A percentile compares a stretch with the other conserved stretches of the same genome.
Conservation (phyloP, 2,113 vertebrate genomes). For the Agelaius tricolor region DNA sequence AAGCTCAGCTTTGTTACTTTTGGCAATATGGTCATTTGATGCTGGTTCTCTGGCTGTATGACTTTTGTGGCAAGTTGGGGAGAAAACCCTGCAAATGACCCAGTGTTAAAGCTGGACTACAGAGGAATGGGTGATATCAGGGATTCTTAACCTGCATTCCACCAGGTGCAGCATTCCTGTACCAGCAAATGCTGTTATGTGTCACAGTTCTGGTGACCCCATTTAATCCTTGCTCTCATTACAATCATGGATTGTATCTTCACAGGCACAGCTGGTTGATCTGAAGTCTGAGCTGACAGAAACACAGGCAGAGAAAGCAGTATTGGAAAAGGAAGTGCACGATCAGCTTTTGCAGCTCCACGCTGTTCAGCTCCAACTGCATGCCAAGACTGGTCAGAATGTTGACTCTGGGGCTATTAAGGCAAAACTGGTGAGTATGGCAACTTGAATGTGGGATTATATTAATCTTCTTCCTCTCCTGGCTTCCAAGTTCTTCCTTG, state of each 20-base stretch:
- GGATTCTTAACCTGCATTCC: background rate
- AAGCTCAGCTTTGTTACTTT: background rate
- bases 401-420: conserved; percentile 93
- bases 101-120: background rate
- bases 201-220: background rate
- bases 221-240: background rate
- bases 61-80: background rate
- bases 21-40: background rate
- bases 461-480: background rate
- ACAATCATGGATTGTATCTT: background rate
- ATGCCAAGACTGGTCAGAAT: conserved; percentile 87
- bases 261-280: conserved; percentile 96
- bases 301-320: conserved; percentile 86
- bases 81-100: background rate
- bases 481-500: background rate
- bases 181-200: background rate
- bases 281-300: conserved; percentile 94
- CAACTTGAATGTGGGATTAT: background rate
- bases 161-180: background rate
- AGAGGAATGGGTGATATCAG: background rate
- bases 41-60: background rate
- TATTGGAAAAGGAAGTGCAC: conserved; percentile 91
- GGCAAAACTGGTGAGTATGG: conserved; percentile 87
- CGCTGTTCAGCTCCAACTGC: conserved; percentile 92
- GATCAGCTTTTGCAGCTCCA: conserved; percentile 92